Evolutionary conservation across 1,140 invertebrate species (phyloP).

Genomic region (Caerostris darwini): DNA sequence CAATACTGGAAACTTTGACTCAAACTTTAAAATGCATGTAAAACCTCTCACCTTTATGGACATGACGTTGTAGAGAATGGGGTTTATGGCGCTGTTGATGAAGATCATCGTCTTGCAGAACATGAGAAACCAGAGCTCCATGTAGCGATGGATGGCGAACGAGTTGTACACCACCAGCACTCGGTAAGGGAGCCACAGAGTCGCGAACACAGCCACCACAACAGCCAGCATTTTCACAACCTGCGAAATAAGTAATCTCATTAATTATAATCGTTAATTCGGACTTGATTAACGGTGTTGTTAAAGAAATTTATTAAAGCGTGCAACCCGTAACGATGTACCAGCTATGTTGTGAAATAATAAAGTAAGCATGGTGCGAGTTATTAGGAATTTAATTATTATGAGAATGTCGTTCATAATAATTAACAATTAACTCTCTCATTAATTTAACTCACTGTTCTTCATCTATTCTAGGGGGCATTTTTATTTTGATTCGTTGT

Average conservation of each 20-base stretch:
- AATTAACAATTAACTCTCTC: no score
- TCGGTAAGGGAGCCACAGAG: slow-evolving; percentile 86
- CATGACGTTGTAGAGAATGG: slow-evolving; percentile 86
- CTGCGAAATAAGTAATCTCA: slow-evolving; percentile 80
- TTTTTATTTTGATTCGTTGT: no score
- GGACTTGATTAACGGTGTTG: no score
- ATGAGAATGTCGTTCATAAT: no score
- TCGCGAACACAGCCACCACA: slow-evolving; percentile 86
- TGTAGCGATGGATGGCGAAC: slow-evolving; percentile 83
- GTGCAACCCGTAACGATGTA: neutral
- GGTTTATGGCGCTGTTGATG: slow-evolving; percentile 86
- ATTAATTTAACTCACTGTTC: no score
- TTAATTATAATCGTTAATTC: no score
- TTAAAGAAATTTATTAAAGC: neutral
- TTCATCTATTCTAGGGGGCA: no score
- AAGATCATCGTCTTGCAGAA: slow-evolving; percentile 86
- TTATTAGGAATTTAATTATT: no score
- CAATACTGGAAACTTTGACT: no score
- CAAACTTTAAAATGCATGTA: no score
- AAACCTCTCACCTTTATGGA: slow-evolving; percentile 82
- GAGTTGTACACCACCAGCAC: slow-evolving; percentile 87
- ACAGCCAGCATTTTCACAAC: slow-evolving; percentile 86
- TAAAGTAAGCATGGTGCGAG: no score
- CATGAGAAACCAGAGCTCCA: slow-evolving; percentile 86
- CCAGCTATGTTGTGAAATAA: no score